Evolutionary conservation across 2,113 vertebrate species (phyloP).

Genomic region (Calyptommatus sinebrachiatus): DNA sequence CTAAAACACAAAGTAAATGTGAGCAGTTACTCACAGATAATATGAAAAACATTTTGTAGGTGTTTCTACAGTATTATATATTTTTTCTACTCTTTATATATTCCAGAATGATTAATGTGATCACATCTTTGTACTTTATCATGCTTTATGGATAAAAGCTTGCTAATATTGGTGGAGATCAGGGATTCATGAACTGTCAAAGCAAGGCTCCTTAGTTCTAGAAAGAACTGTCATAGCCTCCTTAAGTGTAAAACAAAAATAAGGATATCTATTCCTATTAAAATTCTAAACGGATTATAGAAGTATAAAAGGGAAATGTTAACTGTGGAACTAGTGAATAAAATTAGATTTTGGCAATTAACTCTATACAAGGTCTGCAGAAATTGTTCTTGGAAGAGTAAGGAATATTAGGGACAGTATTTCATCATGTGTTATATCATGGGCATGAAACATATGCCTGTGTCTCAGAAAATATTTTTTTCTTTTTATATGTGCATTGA

Average conservation of each 20-base stretch:
- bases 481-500: neutral
- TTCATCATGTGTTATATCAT: neutral
- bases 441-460: too few relatives aligned
- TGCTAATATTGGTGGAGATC: constrained; percentile 2
- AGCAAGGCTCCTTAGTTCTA: neutral
- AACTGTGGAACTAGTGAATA: neutral
- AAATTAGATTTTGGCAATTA: neutral
- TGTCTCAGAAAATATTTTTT: neutral
- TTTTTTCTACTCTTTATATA: constrained; percentile 1
- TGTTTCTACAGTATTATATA: neutral
- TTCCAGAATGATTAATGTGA: constrained; percentile 25
- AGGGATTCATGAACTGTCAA: constrained; percentile 5
- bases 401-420: neutral
- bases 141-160: constrained; percentile 14
- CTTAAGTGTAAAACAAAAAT: neutral
- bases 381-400: neutral
- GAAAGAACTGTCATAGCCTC: neutral
- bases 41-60: constrained; percentile 21
- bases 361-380: neutral
- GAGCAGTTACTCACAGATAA: constrained; percentile 7
- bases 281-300: neutral
- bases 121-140: neutral
- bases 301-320: neutral
- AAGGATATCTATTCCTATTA: neutral
- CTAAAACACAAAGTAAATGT: constrained; percentile 1